phyloP scores from a whole-genome alignment of 2,113 vertebrate species.

The Takifugu flavidus region DNA sequence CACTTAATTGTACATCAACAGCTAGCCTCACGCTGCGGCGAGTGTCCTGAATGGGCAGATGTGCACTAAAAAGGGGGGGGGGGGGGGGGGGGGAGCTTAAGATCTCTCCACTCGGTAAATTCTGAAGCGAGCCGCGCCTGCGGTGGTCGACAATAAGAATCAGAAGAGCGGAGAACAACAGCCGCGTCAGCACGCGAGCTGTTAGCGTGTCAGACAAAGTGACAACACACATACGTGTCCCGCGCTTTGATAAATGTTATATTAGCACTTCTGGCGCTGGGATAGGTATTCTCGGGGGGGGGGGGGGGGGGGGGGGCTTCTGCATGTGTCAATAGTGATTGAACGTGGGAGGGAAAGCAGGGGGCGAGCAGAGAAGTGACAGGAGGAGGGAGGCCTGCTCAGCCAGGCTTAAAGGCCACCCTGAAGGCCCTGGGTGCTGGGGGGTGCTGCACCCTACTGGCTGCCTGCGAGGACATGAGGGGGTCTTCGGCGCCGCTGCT shows the following conservation, averaged over 20 bases:
- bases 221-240: slow-evolving; percentile 75
- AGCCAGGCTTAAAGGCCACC: slow-evolving; percentile 90
- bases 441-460: slow-evolving; percentile 57
- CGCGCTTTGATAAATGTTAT: slow-evolving; percentile 85
- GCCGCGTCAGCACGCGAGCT: slow-evolving; percentile 66
- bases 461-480: slow-evolving; percentile 43
- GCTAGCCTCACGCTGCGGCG: slow-evolving; percentile 75
- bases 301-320: slow-evolving; percentile 84
- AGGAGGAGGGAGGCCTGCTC: slow-evolving; percentile 71
- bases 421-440: slow-evolving; percentile 79
- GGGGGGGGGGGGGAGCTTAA: slow-evolving; percentile 26
- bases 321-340: slow-evolving; percentile 91
- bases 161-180: slow-evolving; percentile 46
- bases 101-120: slow-evolving; percentile 79
- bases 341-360: slow-evolving; percentile 75
- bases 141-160: slow-evolving; percentile 75
- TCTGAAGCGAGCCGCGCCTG: slow-evolving; percentile 75
- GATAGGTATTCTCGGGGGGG: slow-evolving; percentile 78
- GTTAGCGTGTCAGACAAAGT: slow-evolving; percentile 82
- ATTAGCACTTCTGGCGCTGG: slow-evolving; percentile 86
- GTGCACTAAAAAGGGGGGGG: background rate
- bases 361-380: slow-evolving; percentile 77
- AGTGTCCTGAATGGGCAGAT: slow-evolving; percentile 41
- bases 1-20: slow-evolving; percentile 83
- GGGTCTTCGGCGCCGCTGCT: slow-evolving; percentile 28